phyloP scores from a whole-genome alignment of 2,888 invertebrate genomes.

The Acanthopleura granulata region DNA sequence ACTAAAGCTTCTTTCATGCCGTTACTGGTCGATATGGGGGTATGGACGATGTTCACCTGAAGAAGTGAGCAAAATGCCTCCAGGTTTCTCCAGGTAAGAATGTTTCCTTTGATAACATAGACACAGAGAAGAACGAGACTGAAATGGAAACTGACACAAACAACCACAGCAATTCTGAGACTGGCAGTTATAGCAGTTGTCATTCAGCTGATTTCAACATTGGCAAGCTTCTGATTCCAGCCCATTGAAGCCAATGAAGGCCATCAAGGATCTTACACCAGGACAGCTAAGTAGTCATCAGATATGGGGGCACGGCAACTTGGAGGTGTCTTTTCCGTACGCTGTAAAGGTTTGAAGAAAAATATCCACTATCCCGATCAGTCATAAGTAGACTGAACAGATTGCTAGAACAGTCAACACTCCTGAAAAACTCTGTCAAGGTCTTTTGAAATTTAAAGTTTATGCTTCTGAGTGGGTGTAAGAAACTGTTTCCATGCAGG shows the following conservation, averaged over 20 bases:
- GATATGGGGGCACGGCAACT: no score
- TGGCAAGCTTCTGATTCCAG: neutral
- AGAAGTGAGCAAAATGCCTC: neutral
- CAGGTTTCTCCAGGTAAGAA: constrained; percentile 4
- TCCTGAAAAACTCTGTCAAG: neutral
- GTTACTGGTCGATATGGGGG: neutral
- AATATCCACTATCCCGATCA: constrained; percentile 3
- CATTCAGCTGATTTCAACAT: neutral
- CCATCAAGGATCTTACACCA: no score
- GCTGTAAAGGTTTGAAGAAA: neutral
- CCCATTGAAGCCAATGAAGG: neutral
- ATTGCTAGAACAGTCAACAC: neutral
- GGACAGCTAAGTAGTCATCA: no score
- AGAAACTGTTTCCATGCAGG: no score
- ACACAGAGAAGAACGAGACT: neutral
- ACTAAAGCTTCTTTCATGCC: neutral
- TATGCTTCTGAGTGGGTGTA: neutral
- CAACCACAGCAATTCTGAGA: neutral
- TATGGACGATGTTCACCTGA: neutral
- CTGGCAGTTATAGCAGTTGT: neutral
- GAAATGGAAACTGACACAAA: neutral
- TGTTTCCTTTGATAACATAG: neutral
- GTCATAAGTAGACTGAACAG: neutral
- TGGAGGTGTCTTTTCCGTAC: no score
- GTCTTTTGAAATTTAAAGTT: neutral